Evolutionary conservation across 2,888 invertebrate genomes (phyloP), one percentile per base, ranked within the genome.

Genomic region (Cephus sareptanus): DNA sequence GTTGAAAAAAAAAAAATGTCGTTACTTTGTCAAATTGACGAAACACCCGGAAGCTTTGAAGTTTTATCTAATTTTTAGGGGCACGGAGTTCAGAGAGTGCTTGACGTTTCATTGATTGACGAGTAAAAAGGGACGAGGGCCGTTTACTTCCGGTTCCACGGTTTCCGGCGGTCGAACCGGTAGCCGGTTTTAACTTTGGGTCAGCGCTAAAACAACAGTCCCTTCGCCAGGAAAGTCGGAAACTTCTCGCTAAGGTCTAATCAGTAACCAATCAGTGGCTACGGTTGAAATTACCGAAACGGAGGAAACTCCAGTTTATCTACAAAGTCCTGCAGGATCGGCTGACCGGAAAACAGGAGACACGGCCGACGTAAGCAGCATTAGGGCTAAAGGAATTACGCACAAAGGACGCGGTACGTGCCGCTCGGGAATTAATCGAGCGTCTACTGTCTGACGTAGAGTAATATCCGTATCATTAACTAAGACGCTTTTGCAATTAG

Each of bases 311-410:
- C 15, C 9, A 9, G 56, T 23, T 56, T 9, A 40, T 15, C 15
- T 40, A 40, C 2, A 2, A 15, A 4, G 40, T 56, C 23, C 56
- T 4, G 56, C 2, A 0, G 9, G 56, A 15, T 56, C 23, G 9
- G 9, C 56, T 56, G 23, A 56, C 6, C 56, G 56, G 9, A 23
- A 56, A 23, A 56, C 23, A 2, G 9, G 23, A 56, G 1, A 15
- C 56, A 9, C 2, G 56, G 23, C 56, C 23, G 9, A 23, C 23
- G 56, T 9, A 23, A 56, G 56, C 56, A 9, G 2, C 40, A 23
- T 23, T 23, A 4, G 15, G 40, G 76, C 79, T 74, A 75, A 75
- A 74, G 40, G 70, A 73, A 15, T 56, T 74, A 30, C 9, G 30
- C 34, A n/a, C 13, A 31, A 77, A 31, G 35, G 31, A 73, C 56